A percentile compares a stretch with the other conserved stretches of the same genome.
Evolutionary conservation across 2,797 vertebrate genomes (phyloP).

Genomic region (Spinus pinus): DNA sequence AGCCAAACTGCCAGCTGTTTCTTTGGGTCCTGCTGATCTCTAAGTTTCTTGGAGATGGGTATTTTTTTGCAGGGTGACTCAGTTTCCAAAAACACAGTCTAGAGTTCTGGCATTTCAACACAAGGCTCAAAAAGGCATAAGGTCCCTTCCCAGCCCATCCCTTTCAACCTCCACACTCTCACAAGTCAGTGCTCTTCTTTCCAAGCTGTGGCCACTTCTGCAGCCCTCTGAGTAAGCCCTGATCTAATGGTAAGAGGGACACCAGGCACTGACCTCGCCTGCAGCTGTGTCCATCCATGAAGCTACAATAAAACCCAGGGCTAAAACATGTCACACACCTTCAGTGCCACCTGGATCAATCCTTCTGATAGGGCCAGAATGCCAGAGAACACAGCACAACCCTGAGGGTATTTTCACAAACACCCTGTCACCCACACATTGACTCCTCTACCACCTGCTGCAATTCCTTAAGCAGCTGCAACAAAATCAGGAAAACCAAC

Average conservation of each 20-base stretch:
- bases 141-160: background rate
- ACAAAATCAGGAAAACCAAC: background rate
- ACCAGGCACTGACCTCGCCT: fast-evolving
- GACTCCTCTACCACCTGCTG: background rate
- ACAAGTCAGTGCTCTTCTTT: background rate
- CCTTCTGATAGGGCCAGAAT: background rate
- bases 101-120: background rate
- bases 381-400: background rate
- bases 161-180: background rate
- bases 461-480: background rate
- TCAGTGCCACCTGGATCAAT: background rate
- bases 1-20: background rate
- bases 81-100: background rate
- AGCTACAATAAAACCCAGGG: background rate
- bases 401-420: background rate
- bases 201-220: background rate
- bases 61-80: background rate
- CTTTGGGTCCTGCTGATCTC: background rate
- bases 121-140: background rate
- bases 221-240: background rate
- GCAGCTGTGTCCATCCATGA: fast-evolving
- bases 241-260: background rate
- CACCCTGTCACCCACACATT: background rate
- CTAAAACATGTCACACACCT: fast-evolving
- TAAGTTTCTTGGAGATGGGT: background rate